Base-by-base conservation (phyloP, 2,113 vertebrate genomes). In the Poeciliopsis prolifica region DNA sequence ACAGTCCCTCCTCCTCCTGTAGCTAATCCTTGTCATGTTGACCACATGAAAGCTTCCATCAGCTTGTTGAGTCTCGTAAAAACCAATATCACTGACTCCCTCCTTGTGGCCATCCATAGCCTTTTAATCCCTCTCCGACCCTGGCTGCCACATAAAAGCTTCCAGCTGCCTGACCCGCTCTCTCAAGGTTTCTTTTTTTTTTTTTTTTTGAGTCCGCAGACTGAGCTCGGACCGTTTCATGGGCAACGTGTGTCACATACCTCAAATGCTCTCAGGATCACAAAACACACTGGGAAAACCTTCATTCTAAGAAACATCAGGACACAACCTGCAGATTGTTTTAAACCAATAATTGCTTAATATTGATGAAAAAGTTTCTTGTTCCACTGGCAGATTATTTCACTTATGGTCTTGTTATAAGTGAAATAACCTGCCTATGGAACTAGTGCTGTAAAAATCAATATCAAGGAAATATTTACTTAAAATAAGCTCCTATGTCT, bases 61-160 rank as follows among this genome's bases (percentile, higher is more conserved):
- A 81, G 80, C 84, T 87, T 86, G 76, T 60, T 60, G 7, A 72
- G 77, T 67, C 66, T 83, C 22, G 73, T 62, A 68, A 86, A 58
- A 82, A 73, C 70, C 74, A 78, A 81, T 31, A 74, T 85, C 28
- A 81, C 61, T 68, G 35, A 44, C 70, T 74, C 72, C 76, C 61
- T 24, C 37, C 11, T n/a, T 9, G 2, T 37, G 65, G 70, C 71
- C 74, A 61, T 19, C 35, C 42, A n/a, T 75, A 68, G 89, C 79
- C 81, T 81, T 86, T 87, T 76, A 87, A 90, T 89, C 67, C 83
- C 66, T 75, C 70, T 48, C 73, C 11, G 33, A 84, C 62, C 66
- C 81, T 60, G 42, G 0, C 51, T 61, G 74, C 65, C 69, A 72
- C 72, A 77, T 73, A 33, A 80, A 87, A 65, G 70, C 70, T 6